Evolutionary conservation across 1,140 invertebrate genomes (phyloP).

Genomic region (Bemisia tabaci): DNA sequence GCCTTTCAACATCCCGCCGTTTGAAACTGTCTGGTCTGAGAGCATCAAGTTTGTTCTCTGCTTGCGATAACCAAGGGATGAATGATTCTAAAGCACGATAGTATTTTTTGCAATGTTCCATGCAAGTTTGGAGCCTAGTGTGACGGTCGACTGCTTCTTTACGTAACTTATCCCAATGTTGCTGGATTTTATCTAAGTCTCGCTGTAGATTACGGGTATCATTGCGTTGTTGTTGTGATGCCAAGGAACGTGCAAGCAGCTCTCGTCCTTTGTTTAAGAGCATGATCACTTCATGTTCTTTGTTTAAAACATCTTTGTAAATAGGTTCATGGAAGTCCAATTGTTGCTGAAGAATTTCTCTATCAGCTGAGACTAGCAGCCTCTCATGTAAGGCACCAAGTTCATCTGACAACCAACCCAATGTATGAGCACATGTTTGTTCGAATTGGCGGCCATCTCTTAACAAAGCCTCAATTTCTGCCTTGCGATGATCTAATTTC

Average conservation of each 20-base stretch:
- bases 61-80: conserved; percentile 72
- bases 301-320: conserved; percentile 72
- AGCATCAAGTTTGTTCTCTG: conserved; percentile 68
- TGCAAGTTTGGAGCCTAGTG: conserved; percentile 70
- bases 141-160: conserved; percentile 73
- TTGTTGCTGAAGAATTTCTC: conserved; percentile 69
- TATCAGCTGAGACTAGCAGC: conserved; percentile 71
- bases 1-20: conserved; percentile 72
- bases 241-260: conserved; percentile 42
- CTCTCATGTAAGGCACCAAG: conserved; percentile 58
- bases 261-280: conserved; percentile 80
- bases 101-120: conserved; percentile 86
- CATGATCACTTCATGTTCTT: conserved; percentile 90
- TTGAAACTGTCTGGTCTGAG: conserved; percentile 69
- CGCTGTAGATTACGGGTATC: conserved; percentile 40
- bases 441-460: conserved; percentile 74
- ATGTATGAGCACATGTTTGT: conserved; percentile 65
- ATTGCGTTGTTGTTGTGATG: conserved; percentile 32
- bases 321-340: conserved; percentile 75
- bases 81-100: conserved; percentile 70
- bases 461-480: conserved; percentile 68
- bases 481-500: conserved; percentile 77
- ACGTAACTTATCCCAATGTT: conserved; percentile 77
- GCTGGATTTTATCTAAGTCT: conserved; percentile 73
- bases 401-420: conserved; percentile 76